Evolutionary conservation across 1,140 invertebrate genomes (phyloP).

Genomic region (fruit fly (Drosophila melanogaster)): Release_6_plus_ISO1_MT NT_033779.5:12247001-12247500

Average conservation of each 20-base stretch:
- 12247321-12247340: too few relatives aligned
- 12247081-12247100: slow-evolving; percentile 77
- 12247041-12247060: slow-evolving; percentile 71
- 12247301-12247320: too few relatives aligned
- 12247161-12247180: slow-evolving; percentile 63
- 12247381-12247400: slow-evolving; percentile 18
- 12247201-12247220: not conserved
- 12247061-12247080: slow-evolving; percentile 62
- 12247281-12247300: too few relatives aligned
- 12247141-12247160: slow-evolving; percentile 16
- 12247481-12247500: slow-evolving; percentile 12
- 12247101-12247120: slow-evolving; percentile 37
- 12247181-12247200: slow-evolving; percentile 50
- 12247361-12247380: slow-evolving; percentile 4
- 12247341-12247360: not conserved
- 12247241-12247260: too few relatives aligned
- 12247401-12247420: slow-evolving; percentile 80
- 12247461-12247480: not conserved
- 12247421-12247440: slow-evolving; percentile 80
- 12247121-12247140: not conserved
- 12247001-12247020: slow-evolving; percentile 24
- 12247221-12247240: too few relatives aligned
- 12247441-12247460: slow-evolving; percentile 49
- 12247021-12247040: slow-evolving; percentile 39
- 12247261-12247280: too few relatives aligned